Evolutionary conservation across 2,888 invertebrate genomes (phyloP).

Genomic region (Xylocampa areola): DNA sequence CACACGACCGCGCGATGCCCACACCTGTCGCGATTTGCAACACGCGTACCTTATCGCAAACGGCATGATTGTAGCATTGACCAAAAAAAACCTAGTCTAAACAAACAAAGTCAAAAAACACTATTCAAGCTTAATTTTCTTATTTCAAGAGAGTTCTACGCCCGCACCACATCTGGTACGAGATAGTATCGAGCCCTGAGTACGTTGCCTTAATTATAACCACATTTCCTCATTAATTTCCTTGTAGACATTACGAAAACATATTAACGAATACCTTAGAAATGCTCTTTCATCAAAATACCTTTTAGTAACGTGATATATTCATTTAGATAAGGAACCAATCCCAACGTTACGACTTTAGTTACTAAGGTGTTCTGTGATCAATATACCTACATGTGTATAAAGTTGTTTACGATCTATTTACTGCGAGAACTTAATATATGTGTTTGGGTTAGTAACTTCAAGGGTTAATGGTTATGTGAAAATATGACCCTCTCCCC

Average conservation of each 20-base stretch:
- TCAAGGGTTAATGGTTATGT: neutral
- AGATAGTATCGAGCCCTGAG: too few relatives aligned
- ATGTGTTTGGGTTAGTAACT: slow-evolving; percentile 5
- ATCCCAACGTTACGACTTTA: neutral
- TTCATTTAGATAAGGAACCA: slow-evolving; percentile 11
- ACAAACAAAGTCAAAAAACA: too few relatives aligned
- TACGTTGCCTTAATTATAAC: neutral
- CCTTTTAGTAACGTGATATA: slow-evolving; percentile 5
- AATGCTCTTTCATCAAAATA: slow-evolving; percentile 7
- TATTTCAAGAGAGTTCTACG: too few relatives aligned
- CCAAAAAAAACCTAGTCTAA: too few relatives aligned
- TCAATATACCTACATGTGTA: neutral
- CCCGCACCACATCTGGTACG: too few relatives aligned
- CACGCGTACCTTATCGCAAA: too few relatives aligned
- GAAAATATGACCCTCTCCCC: too few relatives aligned
- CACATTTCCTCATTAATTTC: neutral
- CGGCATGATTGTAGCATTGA: too few relatives aligned
- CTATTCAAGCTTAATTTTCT: too few relatives aligned
- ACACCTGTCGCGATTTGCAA: too few relatives aligned
- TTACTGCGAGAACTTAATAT: slow-evolving; percentile 15
- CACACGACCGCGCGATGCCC: too few relatives aligned
- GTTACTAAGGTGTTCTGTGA: slow-evolving; percentile 2
- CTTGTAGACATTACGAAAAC: neutral
- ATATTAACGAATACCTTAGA: slow-evolving; percentile 8
- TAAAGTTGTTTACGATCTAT: slow-evolving; percentile 26